Evolutionary conservation across 2,113 vertebrate species (phyloP).

Genomic region (Vombatus ursinus): DNA sequence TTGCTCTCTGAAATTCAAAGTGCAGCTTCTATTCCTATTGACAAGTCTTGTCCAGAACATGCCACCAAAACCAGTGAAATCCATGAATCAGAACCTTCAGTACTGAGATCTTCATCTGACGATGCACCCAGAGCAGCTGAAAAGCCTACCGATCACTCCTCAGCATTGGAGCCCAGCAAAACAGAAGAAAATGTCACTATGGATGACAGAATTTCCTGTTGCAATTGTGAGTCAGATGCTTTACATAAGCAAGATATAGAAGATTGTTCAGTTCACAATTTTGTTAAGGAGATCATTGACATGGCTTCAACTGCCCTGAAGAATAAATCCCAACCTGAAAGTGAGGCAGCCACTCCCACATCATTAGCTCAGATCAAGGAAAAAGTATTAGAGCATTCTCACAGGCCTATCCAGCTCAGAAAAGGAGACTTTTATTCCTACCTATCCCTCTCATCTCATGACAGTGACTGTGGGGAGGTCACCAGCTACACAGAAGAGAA

Average conservation of each 20-base stretch:
- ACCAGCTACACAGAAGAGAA: constrained; percentile 90
- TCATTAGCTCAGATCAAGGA: constrained; percentile 92
- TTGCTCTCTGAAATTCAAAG: constrained; percentile 70
- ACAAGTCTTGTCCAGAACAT: constrained; percentile 75
- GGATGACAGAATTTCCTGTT: constrained; percentile 79
- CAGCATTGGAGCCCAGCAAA: constrained; percentile 77
- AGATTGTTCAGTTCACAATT: constrained; percentile 90
- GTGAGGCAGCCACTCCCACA: constrained; percentile 82
- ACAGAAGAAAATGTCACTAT: constrained; percentile 70
- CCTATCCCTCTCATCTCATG: constrained; percentile 97
- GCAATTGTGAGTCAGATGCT: constrained; percentile 81
- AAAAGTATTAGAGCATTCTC: constrained; percentile 96
- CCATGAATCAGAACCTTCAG: constrained; percentile 54
- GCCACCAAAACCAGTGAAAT: constrained; percentile 65
- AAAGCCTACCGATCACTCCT: constrained; percentile 70
- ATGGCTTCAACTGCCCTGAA: constrained; percentile 93
- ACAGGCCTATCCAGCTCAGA: constrained; percentile 91
- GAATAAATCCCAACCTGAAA: constrained; percentile 89
- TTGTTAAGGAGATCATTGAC: constrained; percentile 97
- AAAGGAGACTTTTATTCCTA: constrained; percentile 99
- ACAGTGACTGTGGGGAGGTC: constrained; percentile 99
- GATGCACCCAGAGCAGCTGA: constrained; percentile 45
- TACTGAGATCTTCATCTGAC: constrained; percentile 62
- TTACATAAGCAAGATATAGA: constrained; percentile 83
- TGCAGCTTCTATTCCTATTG: constrained; percentile 64